Conservation (phyloP, 2,797 vertebrate species). For the Hozukius guyotensis region DNA sequence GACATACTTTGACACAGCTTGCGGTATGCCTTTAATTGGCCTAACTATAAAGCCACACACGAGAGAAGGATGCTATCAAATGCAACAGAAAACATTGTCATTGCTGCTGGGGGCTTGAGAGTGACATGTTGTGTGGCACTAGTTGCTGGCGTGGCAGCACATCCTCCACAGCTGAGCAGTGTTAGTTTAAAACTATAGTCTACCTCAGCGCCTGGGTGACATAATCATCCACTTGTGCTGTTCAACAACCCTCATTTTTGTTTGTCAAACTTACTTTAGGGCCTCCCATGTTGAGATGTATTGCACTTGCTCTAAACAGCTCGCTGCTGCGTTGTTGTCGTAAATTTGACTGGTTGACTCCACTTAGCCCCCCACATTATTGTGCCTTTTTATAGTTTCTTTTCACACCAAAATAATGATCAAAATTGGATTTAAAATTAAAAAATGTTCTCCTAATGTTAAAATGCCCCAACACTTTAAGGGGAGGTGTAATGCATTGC, state of each 20-base stretch:
- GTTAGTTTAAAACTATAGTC: not conserved
- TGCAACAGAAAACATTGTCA: not conserved
- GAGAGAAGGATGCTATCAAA: not conserved
- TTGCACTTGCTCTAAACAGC: constrained; percentile 7
- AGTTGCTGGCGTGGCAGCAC: not conserved
- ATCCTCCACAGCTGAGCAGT: not conserved
- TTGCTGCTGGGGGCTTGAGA: not conserved
- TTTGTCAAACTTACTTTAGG: not conserved
- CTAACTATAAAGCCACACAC: not conserved
- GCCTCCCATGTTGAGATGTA: constrained; percentile 15
- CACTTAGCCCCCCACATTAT: not conserved
- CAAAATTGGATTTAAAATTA: too few species aligned
- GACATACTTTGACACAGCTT: not conserved
- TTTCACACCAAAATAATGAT: not conserved
- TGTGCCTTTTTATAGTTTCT: not conserved
- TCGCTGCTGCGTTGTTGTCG: not conserved
- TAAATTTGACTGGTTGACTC: constrained; percentile 30
- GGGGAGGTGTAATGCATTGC: too few species aligned
- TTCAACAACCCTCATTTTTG: not conserved
- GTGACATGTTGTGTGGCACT: not conserved
- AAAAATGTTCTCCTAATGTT: not conserved
- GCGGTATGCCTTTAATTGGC: not conserved
- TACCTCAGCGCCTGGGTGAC: not conserved
- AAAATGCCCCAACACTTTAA: not conserved
- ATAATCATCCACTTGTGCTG: not conserved